These are phyloP conservation scores for Brachionus paranguensis DNA, from an alignment of 1,140 invertebrate genomes.

Conservation along the genomic window DNA sequence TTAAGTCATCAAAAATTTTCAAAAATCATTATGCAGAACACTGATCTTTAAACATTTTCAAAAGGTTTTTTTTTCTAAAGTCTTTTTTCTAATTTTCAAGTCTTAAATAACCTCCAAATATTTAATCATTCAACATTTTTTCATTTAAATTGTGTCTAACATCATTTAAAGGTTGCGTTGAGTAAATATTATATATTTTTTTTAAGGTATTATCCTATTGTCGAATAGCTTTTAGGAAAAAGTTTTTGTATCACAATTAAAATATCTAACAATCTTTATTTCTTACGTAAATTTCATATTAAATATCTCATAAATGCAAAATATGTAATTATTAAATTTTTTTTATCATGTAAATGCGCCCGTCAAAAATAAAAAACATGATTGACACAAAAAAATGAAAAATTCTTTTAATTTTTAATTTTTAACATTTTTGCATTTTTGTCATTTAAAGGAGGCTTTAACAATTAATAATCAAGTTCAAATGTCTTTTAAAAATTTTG, in stretches of 20 bases:
- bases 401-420: not conserved
- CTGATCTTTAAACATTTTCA: not conserved
- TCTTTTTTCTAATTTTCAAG: not conserved
- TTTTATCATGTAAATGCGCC: not conserved
- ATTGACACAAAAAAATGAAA: not conserved
- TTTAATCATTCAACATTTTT: not conserved
- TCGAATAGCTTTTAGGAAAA: not conserved
- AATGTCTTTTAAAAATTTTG: too few species aligned
- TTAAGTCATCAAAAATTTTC: not conserved
- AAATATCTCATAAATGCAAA: not conserved
- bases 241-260: not conserved
- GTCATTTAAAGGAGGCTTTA: not conserved
- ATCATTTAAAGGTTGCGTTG: not conserved
- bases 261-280: not conserved
- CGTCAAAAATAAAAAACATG: not conserved
- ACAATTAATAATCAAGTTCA: not conserved
- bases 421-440: not conserved
- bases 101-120: not conserved
- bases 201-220: not conserved
- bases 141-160: not conserved
- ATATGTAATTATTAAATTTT: not conserved
- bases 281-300: not conserved
- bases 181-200: not conserved
- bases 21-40: not conserved
- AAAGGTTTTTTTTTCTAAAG: not conserved